Percentiles rank a stretch among this genome's conserved stretches.
Conservation (phyloP, 2,113 vertebrate species). For the Carassius carassius region DNA sequence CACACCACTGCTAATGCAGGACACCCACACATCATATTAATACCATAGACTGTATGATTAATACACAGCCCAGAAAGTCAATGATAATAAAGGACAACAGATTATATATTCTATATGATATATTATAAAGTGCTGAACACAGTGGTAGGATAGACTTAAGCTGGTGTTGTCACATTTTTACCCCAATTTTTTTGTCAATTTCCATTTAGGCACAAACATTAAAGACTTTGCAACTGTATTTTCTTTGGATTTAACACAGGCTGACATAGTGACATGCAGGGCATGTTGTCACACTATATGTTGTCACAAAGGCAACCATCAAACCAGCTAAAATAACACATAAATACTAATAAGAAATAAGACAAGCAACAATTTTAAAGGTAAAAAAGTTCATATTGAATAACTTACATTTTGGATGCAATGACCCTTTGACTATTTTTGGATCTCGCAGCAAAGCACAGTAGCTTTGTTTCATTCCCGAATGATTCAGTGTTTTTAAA, state of each 20-base stretch:
- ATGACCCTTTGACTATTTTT: neutral
- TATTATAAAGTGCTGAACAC: neutral
- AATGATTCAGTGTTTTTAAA: too few species aligned
- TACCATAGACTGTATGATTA: too few species aligned
- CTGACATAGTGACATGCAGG: neutral
- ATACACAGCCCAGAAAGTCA: slow-evolving; percentile 19
- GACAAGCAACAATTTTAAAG: neutral
- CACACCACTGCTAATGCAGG: slow-evolving; percentile 64
- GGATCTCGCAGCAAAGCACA: neutral
- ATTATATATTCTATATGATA: neutral
- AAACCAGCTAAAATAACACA: neutral
- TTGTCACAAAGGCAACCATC: neutral
- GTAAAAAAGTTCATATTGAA: too few species aligned
- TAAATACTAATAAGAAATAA: neutral
- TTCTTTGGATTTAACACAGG: too few species aligned
- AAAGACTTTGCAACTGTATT: too few species aligned
- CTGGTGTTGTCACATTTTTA: neutral
- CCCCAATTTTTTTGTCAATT: too few species aligned
- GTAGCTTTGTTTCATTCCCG: neutral
- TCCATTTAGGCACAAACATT: too few species aligned
- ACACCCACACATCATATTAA: slow-evolving; percentile 61
- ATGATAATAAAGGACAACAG: slow-evolving; percentile 11
- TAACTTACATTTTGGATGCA: neutral
- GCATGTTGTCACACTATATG: neutral
- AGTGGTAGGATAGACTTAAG: neutral